Evolutionary conservation across 2,113 vertebrate genomes (phyloP).

Genomic region (Halichoeres trimaculatus): DNA sequence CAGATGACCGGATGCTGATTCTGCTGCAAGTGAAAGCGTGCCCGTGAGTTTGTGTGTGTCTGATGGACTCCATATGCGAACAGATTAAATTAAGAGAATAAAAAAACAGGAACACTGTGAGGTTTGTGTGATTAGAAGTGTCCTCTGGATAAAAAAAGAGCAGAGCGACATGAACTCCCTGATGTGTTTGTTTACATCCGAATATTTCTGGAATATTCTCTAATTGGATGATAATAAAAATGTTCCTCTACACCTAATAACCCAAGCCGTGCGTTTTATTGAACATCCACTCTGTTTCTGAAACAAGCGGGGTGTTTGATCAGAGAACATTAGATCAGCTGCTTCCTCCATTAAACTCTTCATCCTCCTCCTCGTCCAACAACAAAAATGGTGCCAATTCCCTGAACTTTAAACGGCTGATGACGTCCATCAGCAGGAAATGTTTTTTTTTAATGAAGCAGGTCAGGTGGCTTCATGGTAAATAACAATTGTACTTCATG

Average conservation of each 20-base stretch:
- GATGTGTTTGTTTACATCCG: not conserved
- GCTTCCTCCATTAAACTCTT: constrained; percentile 7
- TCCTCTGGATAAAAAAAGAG: too few relatives aligned
- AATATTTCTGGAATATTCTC: too few relatives aligned
- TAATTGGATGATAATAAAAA: not conserved
- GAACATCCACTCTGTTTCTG: too few relatives aligned
- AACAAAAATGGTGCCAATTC: constrained; percentile 29
- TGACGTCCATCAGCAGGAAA: constrained; percentile 42
- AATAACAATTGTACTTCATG: constrained; percentile 6
- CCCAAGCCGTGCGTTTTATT: not conserved
- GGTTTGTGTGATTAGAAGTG: too few relatives aligned
- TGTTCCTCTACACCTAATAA: not conserved
- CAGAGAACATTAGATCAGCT: constrained; percentile 47
- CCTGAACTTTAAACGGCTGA: constrained; percentile 24
- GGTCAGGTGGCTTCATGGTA: constrained; percentile 13
- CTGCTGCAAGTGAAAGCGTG: too few relatives aligned
- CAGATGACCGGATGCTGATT: not conserved
- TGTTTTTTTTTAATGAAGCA: not conserved
- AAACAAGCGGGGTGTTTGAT: not conserved
- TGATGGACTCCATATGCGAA: not conserved
- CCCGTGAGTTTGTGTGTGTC: not conserved
- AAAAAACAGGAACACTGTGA: too few relatives aligned
- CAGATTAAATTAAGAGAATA: too few relatives aligned
- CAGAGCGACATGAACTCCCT: not conserved
- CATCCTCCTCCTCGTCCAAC: not conserved